Percentiles rank a stretch among this genome's conserved stretches.
phyloP scores from a whole-genome alignment of 2,888 invertebrate species.

The Malthinus seriepunctatus region DNA sequence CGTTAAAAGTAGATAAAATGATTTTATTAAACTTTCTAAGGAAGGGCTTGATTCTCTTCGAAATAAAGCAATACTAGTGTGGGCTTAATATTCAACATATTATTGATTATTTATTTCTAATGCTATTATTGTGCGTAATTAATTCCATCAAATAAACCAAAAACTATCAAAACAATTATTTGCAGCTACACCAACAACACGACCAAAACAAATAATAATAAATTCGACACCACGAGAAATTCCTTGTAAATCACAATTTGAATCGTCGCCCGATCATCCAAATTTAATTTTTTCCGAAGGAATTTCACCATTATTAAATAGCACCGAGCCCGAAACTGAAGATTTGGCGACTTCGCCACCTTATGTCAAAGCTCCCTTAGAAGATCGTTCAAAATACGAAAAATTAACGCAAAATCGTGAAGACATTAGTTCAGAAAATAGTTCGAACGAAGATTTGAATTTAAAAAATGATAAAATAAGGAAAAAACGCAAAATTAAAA shows the following conservation, averaged over 20 bases:
- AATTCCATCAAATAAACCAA: background rate
- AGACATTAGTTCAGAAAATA: constrained; percentile 61
- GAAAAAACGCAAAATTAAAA: constrained; percentile 52
- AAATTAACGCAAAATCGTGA: constrained; percentile 66
- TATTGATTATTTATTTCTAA: background rate
- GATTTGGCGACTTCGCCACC: constrained; percentile 53
- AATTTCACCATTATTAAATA: constrained; percentile 52
- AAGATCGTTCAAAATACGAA: constrained; percentile 77
- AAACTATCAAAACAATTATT: constrained; percentile 8
- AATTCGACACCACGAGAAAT: constrained; percentile 7
- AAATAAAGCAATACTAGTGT: too few species aligned
- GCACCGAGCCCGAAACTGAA: constrained; percentile 44
- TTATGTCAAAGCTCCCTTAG: constrained; percentile 65
- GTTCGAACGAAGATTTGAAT: constrained; percentile 53
- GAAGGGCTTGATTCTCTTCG: too few species aligned
- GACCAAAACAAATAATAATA: background rate
- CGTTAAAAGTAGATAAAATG: too few species aligned
- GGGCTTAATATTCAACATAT: too few species aligned
- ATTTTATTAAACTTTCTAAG: too few species aligned
- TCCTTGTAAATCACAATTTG: constrained; percentile 19
- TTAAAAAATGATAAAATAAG: constrained; percentile 47
- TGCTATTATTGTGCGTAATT: background rate
- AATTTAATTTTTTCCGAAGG: constrained; percentile 46
- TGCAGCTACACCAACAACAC: constrained; percentile 17
- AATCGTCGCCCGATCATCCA: constrained; percentile 35